Conservation (phyloP, 2,113 vertebrate species). For the Menidia beryllina region DNA sequence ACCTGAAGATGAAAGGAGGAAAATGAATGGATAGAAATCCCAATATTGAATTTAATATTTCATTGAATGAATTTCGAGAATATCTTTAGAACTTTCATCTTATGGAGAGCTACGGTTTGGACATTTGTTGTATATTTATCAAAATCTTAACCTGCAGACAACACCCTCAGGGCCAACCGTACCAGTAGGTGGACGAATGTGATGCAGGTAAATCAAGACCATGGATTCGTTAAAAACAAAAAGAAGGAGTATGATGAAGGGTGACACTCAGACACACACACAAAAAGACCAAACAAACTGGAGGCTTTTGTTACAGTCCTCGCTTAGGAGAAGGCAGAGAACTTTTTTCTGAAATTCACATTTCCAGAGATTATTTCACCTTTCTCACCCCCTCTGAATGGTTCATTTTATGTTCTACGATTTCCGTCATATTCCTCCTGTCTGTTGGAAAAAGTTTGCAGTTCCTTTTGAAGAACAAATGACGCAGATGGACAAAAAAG, state of each 20-base stretch:
- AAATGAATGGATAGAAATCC: too few species aligned
- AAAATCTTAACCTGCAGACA: too few species aligned
- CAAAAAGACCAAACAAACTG: not conserved
- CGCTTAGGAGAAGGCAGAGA: not conserved
- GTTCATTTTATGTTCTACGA: constrained; percentile 21
- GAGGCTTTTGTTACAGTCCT: not conserved
- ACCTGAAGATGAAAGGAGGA: too few species aligned
- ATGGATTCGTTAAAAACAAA: not conserved
- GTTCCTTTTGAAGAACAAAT: constrained; percentile 41
- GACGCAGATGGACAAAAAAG: constrained; percentile 27
- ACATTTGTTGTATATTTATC: too few species aligned
- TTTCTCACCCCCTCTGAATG: constrained; percentile 17
- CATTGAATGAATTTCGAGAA: too few species aligned
- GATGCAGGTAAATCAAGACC: too few species aligned
- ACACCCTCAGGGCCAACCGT: too few species aligned
- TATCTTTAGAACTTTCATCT: too few species aligned
- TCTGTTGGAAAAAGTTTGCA: not conserved
- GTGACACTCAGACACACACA: not conserved
- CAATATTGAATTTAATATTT: too few species aligned
- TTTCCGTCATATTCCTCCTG: constrained; percentile 11
- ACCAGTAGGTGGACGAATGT: too few species aligned
- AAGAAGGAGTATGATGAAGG: not conserved
- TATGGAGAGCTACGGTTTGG: too few species aligned
- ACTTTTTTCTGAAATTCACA: constrained; percentile 25
- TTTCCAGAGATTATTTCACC: constrained; percentile 36